Conservation (phyloP, 2,797 vertebrate species). For the Podarcis lilfordi region DNA sequence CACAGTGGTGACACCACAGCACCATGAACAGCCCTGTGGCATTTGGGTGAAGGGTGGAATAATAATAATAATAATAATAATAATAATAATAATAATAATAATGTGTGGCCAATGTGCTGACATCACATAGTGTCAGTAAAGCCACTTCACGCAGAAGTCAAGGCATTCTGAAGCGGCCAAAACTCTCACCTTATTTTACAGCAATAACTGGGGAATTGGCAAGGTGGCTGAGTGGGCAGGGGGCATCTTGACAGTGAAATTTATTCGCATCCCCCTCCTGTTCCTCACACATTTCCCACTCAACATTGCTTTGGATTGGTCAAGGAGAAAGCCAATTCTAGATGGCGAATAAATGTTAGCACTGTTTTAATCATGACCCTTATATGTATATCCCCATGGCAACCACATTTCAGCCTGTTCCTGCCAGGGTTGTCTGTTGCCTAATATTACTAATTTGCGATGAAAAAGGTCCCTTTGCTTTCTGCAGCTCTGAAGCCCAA, state of each 20-base stretch:
- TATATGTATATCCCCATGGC: conserved; percentile 13
- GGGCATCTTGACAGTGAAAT: neutral
- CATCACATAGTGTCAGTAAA: neutral
- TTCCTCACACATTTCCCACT: no score
- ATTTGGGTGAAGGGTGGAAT: no score
- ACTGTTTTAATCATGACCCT: conserved; percentile 13
- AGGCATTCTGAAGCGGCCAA: neutral
- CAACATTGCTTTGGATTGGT: neutral
- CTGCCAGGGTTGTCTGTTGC: conserved; percentile 30
- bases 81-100: no score
- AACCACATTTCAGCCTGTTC: conserved; percentile 10
- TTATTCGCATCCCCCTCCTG: no score
- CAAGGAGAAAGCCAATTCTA: conserved; percentile 27
- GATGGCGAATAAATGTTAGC: conserved; percentile 10
- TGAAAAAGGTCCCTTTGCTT: neutral
- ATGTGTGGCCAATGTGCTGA: neutral
- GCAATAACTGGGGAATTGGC: neutral
- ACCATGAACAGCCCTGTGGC: no score
- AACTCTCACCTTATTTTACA: neutral
- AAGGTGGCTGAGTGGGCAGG: neutral
- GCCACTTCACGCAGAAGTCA: neutral
- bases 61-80: no score
- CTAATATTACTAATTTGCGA: conserved; percentile 8
- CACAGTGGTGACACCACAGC: no score
- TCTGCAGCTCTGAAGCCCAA: neutral